These are phyloP conservation scores for Caprella mutica DNA, from an alignment of 2,888 invertebrate genomes.

Conservation along the genomic window DNA sequence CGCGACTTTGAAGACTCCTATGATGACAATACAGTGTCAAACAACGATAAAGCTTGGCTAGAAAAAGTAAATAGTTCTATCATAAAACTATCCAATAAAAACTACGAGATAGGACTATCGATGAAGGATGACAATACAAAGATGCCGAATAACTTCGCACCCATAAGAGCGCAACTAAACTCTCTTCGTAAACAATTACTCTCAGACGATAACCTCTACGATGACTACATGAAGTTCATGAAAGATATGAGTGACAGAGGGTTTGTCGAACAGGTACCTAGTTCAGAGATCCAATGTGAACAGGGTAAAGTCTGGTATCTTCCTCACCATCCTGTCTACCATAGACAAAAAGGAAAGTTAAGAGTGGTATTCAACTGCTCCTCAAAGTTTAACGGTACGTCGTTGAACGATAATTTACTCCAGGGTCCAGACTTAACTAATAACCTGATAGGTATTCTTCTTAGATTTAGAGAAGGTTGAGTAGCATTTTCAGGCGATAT, in stretches of 20 bases:
- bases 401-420: not conserved
- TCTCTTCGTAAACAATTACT: not conserved
- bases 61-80: too few species aligned
- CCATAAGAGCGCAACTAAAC: too few species aligned
- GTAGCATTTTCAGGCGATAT: slow-evolving; percentile 8
- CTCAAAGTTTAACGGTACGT: not conserved
- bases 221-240: slow-evolving; percentile 8
- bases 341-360: slow-evolving; percentile 6
- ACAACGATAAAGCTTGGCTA: too few species aligned
- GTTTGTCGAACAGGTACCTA: not conserved
- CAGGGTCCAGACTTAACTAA: not conserved
- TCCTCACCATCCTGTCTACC: slow-evolving; percentile 1
- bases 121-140: too few species aligned
- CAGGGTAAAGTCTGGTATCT: slow-evolving; percentile 6
- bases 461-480: slow-evolving; percentile 3
- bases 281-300: not conserved
- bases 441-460: not conserved
- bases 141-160: too few species aligned
- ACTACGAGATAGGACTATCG: too few species aligned
- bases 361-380: slow-evolving; percentile 13
- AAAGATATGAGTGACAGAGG: not conserved
- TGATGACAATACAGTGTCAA: too few species aligned
- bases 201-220: not conserved
- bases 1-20: too few species aligned
- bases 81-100: too few species aligned